These are phyloP conservation scores for Aleiodes sp. DNA, from an alignment of 1,140 invertebrate genomes.

Conservation along the genomic window DNA sequence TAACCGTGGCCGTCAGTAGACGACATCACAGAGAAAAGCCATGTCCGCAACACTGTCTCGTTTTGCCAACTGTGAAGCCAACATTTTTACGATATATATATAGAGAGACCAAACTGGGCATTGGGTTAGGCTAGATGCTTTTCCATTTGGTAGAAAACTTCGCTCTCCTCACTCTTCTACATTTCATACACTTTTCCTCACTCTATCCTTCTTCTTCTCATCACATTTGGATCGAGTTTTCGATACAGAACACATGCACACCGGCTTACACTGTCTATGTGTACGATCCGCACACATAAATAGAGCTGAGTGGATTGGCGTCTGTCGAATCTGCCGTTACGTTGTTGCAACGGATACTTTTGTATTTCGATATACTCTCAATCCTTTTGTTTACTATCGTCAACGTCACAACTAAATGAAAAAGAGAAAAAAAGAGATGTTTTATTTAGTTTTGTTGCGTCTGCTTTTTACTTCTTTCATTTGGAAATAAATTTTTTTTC, in stretches of 20 bases:
- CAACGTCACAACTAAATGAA: background rate
- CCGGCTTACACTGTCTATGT: no score
- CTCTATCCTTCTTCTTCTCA: background rate
- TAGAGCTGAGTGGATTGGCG: slow-evolving; percentile 10
- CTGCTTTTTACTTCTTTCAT: no score
- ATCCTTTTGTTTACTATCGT: background rate
- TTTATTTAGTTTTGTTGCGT: no score
- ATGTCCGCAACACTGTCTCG: slow-evolving; percentile 15
- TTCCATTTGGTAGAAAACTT: slow-evolving; percentile 6
- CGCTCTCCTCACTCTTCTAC: background rate
- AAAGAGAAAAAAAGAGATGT: background rate
- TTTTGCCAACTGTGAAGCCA: slow-evolving; percentile 5
- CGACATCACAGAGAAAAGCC: slow-evolving; percentile 23
- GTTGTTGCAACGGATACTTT: background rate
- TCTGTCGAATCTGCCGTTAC: slow-evolving; percentile 10
- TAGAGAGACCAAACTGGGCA: background rate
- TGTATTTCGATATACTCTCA: background rate
- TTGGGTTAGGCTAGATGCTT: background rate
- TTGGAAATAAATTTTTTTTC: no score
- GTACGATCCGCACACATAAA: background rate
- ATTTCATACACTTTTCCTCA: background rate
- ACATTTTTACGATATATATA: background rate
- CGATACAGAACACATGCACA: slow-evolving; percentile 4
- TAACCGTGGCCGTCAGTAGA: slow-evolving; percentile 15
- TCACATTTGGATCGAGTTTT: slow-evolving; percentile 1